phyloP scores from a whole-genome alignment of 2,888 invertebrate species.

The Unio pictorum region DNA sequence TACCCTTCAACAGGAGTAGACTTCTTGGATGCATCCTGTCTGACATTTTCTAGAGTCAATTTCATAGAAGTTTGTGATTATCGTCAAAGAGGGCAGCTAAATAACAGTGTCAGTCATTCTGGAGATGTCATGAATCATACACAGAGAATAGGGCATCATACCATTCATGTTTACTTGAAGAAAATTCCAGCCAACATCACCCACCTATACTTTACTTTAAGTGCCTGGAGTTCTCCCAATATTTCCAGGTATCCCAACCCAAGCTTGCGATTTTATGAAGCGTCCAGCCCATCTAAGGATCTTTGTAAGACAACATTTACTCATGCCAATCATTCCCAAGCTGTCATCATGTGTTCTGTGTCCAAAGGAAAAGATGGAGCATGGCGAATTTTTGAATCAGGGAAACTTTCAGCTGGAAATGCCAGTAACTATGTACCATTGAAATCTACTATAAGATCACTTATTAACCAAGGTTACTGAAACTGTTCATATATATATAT shows the following conservation, averaged over 20 bases:
- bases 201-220: constrained; percentile 50
- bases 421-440: constrained; percentile 40
- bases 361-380: constrained; percentile 23
- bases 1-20: constrained; percentile 37
- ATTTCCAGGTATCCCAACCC: constrained; percentile 49
- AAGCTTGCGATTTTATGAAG: constrained; percentile 47
- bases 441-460: constrained; percentile 21
- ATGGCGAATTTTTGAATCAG: constrained; percentile 50
- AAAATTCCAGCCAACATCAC: constrained; percentile 35
- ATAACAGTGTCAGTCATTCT: constrained; percentile 28
- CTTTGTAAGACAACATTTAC: constrained; percentile 49
- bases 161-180: constrained; percentile 43
- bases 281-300: constrained; percentile 29
- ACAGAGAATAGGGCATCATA: constrained; percentile 42
- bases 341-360: constrained; percentile 52
- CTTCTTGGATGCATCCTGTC: constrained; percentile 48
- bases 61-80: constrained; percentile 24
- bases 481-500: too few species aligned
- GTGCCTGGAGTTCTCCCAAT: constrained; percentile 47
- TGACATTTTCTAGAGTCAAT: constrained; percentile 23
- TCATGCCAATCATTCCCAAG: constrained; percentile 43
- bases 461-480: constrained; percentile 30
- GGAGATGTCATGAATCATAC: constrained; percentile 44
- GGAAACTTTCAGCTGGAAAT: constrained; percentile 48
- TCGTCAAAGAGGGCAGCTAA: neutral